Evolutionary conservation across 2,113 vertebrate genomes (phyloP).

Genomic region (Antechinus flavipes): DNA sequence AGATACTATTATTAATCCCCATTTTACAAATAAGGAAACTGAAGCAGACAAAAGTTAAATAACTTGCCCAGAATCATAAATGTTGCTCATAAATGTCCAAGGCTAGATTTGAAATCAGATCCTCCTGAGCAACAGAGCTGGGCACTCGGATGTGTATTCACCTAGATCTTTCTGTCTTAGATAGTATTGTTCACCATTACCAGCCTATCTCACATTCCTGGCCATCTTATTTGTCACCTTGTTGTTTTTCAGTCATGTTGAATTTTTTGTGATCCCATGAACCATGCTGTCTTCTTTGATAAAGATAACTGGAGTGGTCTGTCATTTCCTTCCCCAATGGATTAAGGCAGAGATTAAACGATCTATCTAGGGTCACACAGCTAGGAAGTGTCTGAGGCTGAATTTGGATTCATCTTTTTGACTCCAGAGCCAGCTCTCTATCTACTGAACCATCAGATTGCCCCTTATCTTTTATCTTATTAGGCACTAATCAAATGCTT

Average conservation of each 20-base stretch:
- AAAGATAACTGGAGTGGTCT: neutral
- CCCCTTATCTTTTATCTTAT: neutral
- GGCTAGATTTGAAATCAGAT: neutral
- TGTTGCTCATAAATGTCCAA: neutral
- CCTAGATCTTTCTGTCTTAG: neutral
- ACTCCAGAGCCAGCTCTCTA: neutral
- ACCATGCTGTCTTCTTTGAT: neutral
- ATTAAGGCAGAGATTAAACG: neutral
- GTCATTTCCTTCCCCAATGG: neutral
- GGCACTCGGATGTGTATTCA: neutral
- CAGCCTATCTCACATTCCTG: neutral
- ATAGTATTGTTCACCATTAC: neutral
- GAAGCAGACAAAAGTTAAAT: neutral
- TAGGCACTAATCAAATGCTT: neutral
- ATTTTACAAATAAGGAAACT: neutral
- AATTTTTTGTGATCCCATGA: neutral
- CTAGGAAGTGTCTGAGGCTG: neutral
- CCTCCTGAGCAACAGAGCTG: neutral
- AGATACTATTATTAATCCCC: neutral
- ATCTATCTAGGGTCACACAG: neutral
- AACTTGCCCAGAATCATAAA: neutral
- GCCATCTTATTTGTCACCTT: no score
- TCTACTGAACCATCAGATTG: neutral
- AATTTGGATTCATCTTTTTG: neutral
- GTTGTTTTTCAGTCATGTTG: neutral